Evolutionary conservation across 2,888 invertebrate genomes (phyloP), one percentile per base, ranked within the genome.

Genomic region (Ornithoptera alexandrae): DNA sequence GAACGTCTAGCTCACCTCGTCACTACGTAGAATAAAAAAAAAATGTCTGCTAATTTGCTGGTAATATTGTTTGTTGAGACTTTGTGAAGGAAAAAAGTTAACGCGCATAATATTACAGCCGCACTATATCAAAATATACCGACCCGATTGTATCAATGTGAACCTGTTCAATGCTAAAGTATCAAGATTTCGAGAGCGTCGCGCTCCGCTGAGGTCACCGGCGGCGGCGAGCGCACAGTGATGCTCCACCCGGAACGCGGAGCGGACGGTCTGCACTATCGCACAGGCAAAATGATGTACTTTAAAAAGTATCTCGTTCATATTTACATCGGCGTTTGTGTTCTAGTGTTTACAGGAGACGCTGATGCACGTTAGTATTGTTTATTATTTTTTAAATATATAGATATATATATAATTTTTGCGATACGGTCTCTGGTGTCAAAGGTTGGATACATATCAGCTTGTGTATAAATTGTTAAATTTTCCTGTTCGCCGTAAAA

Each of bases 291-390:
- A 22, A 69, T 65, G 65, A 57, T 50, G 46, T 58, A 36, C 15
- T 6, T 17, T 50, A 65, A 69, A 58, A 42, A 36, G 22, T 46
- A 50, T 50, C 39, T 64, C 18, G 22, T 24, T 20, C 17, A 57
- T n/a, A n/a, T 68, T 7, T 62, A 10, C n/a, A 22, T 69, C 20
- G 17, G 53, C 65, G 36, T 57, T 20, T 24, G 69, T 65, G 57
- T 62, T 46, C n/a, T 59, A 17, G 22, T 30, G 46, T 46, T 65
- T 10, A 24, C 59, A 6, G 18, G 12, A 0, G 24, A 22, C 5
- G 46, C 30, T 18, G n/a, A 30, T 46, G 57, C 65, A 61, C 69
- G 69, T 69, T 20, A 42, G 69, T 69, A 62, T 62, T 24, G 18
- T 30, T 30, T 30, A 4, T 30, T 4, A 30, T 30, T 5, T 30